Evolutionary conservation across 2,797 vertebrate genomes (phyloP).

Genomic region (Spea hammondii): DNA sequence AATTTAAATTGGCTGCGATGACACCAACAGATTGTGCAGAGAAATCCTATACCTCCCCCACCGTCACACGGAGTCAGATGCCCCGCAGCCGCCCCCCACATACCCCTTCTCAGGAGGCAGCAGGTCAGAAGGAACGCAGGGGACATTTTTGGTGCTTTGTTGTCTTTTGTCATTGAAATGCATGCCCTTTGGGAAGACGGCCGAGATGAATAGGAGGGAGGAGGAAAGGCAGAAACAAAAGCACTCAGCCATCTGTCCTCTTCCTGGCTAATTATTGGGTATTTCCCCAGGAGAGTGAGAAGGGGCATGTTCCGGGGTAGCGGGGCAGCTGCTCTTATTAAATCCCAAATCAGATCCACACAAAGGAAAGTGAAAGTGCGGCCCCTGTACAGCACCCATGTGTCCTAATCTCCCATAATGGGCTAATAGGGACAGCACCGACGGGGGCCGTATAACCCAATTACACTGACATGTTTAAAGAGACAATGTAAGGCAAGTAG

Average conservation of each 20-base stretch:
- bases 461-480: conserved; percentile 19
- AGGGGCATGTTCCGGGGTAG: conserved; percentile 4
- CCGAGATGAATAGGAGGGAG: conserved; percentile 26
- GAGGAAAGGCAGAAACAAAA: conserved; percentile 29
- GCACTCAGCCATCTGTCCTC: conserved; percentile 51
- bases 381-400: conserved; percentile 9
- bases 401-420: conserved; percentile 22
- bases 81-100: conserved; percentile 15
- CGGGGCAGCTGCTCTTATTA: conserved; percentile 36
- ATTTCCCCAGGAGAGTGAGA: conserved; percentile 35
- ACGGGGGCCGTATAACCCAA: neutral
- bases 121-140: conserved; percentile 29
- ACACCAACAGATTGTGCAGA: conserved; percentile 10
- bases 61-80: conserved; percentile 30
- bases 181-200: conserved; percentile 11
- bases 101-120: conserved; percentile 37
- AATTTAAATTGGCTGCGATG: conserved; percentile 5
- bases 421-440: neutral
- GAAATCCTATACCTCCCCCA: conserved; percentile 10
- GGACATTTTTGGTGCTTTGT: conserved; percentile 13
- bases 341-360: conserved; percentile 11
- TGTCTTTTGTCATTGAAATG: conserved; percentile 45
- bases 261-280: conserved; percentile 41
- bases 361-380: conserved; percentile 29
- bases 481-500: too few species aligned